Percentiles rank a stretch among this genome's conserved stretches.
Evolutionary conservation across 1,140 invertebrate genomes (phyloP).

Genomic region (Drosophila dunni): DNA sequence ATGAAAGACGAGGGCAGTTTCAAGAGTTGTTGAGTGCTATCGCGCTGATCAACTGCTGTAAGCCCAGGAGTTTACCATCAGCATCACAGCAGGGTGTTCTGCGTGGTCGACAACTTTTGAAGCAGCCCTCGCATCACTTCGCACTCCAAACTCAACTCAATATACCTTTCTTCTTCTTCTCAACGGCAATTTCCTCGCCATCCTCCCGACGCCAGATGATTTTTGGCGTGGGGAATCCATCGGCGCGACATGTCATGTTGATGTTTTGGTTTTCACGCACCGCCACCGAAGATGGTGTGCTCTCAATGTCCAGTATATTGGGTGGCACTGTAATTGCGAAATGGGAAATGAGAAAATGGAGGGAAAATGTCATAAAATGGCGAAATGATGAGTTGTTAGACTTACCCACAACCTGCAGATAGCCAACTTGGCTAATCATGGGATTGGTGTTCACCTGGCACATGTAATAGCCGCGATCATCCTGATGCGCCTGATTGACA

Average conservation of each 20-base stretch:
- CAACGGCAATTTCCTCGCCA: conserved; percentile 92
- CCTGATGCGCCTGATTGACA: conserved; percentile 93
- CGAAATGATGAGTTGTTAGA: conserved; percentile 37
- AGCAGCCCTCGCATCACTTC: neutral
- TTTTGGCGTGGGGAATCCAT: conserved; percentile 94
- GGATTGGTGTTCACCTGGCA: conserved; percentile 98
- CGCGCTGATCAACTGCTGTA: neutral
- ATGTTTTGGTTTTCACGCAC: conserved; percentile 96
- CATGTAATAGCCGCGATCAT: conserved; percentile 96
- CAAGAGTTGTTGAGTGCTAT: neutral
- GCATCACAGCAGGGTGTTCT: neutral
- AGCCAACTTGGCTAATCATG: conserved; percentile 97
- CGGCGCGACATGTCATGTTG: conserved; percentile 94
- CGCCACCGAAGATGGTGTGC: conserved; percentile 94
- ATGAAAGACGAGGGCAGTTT: conserved; percentile 9
- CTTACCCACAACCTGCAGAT: conserved; percentile 97
- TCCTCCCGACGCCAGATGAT: conserved; percentile 96
- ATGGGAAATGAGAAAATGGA: neutral
- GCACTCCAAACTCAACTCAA: conserved; percentile 44
- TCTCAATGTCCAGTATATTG: conserved; percentile 93
- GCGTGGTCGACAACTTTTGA: neutral
- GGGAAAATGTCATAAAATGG: neutral
- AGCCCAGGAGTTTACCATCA: neutral
- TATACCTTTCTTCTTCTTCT: conserved; percentile 92
- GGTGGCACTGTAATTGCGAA: conserved; percentile 89